Percentiles rank a stretch among this genome's conserved stretches.
Conservation (phyloP, 2,888 invertebrate species). For the Prionchulus punctatus region DNA sequence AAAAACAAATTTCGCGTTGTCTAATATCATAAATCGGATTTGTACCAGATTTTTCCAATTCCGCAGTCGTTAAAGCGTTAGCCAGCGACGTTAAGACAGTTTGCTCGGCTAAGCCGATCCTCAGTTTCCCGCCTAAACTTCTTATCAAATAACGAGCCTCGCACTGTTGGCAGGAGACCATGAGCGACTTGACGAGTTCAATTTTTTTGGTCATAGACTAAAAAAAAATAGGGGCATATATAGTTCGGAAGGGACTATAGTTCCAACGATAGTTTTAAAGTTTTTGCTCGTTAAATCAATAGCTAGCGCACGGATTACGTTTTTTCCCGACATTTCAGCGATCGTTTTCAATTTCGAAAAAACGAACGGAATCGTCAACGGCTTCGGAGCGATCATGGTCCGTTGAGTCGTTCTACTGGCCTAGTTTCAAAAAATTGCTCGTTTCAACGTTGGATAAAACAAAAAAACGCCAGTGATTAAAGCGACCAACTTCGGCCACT, state of each 20-base stretch:
- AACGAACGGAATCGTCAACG: conserved; percentile 55
- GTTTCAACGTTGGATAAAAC: conserved; percentile 1
- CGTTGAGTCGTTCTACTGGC: conserved; percentile 49
- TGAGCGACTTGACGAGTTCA: conserved; percentile 71
- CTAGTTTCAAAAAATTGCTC: conserved; percentile 18
- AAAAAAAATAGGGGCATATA: conserved; percentile 13
- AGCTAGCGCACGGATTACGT: no score
- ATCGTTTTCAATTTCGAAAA: conserved; percentile 69
- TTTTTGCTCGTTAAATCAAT: no score
- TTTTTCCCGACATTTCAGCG: conserved; percentile 62
- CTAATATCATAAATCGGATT: neutral
- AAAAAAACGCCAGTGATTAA: neutral
- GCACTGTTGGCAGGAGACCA: conserved; percentile 70
- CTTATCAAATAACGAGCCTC: conserved; percentile 79
- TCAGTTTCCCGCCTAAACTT: conserved; percentile 74
- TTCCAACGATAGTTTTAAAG: no score
- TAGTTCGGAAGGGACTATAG: no score
- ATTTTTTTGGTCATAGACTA: conserved; percentile 55
- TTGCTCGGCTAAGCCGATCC: conserved; percentile 92
- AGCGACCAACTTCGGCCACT: conserved; percentile 54
- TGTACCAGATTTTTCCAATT: conserved; percentile 14
- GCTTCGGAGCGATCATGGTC: conserved; percentile 68
- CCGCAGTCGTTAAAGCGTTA: conserved; percentile 44
- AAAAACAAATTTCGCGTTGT: neutral
- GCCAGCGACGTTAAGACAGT: conserved; percentile 79